phyloP scores from a whole-genome alignment of 1,140 invertebrate genomes.

The Mamestra configurata region DNA sequence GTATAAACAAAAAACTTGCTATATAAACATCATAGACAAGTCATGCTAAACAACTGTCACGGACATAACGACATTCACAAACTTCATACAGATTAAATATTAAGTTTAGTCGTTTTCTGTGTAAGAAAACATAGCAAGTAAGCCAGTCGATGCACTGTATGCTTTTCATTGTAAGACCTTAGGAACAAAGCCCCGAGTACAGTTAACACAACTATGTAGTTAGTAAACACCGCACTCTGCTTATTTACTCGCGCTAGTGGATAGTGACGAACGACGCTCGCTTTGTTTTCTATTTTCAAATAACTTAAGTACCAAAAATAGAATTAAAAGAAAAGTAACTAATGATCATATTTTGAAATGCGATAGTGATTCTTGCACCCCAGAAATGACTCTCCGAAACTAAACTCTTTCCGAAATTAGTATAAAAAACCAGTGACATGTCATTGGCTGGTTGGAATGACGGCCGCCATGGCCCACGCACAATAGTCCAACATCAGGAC shows the following conservation, averaged over 20 bases:
- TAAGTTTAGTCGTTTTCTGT: background rate
- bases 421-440: too few species aligned
- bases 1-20: too few species aligned
- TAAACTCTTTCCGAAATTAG: too few species aligned
- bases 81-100: background rate
- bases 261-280: conserved; percentile 3
- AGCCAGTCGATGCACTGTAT: background rate
- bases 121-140: conserved; percentile 6
- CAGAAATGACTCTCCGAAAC: background rate
- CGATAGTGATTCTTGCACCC: background rate
- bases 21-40: too few species aligned
- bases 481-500: too few species aligned
- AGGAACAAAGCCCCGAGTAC: background rate
- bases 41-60: background rate
- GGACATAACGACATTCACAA: background rate
- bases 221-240: conserved; percentile 22
- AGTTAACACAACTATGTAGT: conserved; percentile 7
- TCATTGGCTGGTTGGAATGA: too few species aligned
- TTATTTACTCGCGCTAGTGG: conserved; percentile 18
- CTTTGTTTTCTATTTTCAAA: conserved; percentile 1
- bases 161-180: background rate
- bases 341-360: background rate
- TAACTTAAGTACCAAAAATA: background rate
- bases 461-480: too few species aligned
- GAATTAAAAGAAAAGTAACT: background rate